Evolutionary conservation across 1,140 invertebrate genomes (phyloP).

Genomic region (Drosophila ficusphila): DNA sequence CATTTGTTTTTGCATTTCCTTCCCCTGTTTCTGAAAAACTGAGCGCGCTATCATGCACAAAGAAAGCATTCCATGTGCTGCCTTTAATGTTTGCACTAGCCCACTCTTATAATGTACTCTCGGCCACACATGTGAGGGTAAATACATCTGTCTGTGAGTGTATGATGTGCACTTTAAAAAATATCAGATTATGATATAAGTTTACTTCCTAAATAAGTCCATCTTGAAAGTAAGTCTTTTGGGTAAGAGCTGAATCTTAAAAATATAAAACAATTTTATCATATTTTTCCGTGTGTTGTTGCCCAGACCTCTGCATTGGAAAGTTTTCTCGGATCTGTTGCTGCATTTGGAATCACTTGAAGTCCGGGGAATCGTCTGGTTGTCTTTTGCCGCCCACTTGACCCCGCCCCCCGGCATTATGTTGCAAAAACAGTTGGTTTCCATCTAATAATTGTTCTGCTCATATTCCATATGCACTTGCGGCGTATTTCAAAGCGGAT

Average conservation of each 20-base stretch:
- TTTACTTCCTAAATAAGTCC: too few relatives aligned
- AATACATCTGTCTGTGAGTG: constrained; percentile 5
- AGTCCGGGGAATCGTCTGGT: constrained; percentile 16
- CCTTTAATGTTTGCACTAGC: constrained; percentile 70
- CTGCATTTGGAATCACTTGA: constrained; percentile 62
- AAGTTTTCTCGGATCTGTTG: constrained; percentile 40
- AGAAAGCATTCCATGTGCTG: constrained; percentile 76
- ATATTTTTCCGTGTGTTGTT: not conserved
- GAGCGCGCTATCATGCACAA: constrained; percentile 61
- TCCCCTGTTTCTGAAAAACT: constrained; percentile 31
- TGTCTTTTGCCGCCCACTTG: constrained; percentile 28
- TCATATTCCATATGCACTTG: constrained; percentile 59
- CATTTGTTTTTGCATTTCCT: constrained; percentile 65
- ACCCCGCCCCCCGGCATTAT: constrained; percentile 53
- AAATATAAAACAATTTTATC: too few relatives aligned
- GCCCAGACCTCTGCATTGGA: constrained; percentile 38
- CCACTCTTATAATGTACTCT: constrained; percentile 74
- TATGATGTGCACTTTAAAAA: constrained; percentile 11
- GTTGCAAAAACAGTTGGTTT: constrained; percentile 61
- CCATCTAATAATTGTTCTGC: constrained; percentile 72
- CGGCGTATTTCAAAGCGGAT: constrained; percentile 63
- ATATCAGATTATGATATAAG: not conserved
- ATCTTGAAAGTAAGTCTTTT: too few relatives aligned
- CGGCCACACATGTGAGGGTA: constrained; percentile 5
- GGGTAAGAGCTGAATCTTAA: too few relatives aligned